These are phyloP conservation scores for Bos indicus DNA, from an alignment of 2,113 vertebrate genomes.

Conservation along the genomic window DNA sequence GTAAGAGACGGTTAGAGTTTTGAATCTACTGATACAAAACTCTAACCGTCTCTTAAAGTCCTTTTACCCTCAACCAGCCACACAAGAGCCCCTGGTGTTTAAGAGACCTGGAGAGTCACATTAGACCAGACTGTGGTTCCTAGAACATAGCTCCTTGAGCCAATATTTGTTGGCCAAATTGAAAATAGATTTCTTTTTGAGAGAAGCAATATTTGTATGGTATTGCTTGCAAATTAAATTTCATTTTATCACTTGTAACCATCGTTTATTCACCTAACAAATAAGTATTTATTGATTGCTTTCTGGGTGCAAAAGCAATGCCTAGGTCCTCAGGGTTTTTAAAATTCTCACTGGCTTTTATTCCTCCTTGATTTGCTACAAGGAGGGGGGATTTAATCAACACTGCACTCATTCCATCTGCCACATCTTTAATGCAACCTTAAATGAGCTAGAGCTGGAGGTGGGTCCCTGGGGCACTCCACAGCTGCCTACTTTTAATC, in stretches of 20 bases:
- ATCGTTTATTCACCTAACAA: not conserved
- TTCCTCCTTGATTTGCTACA: not conserved
- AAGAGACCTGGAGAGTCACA: not conserved
- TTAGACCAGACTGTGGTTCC: not conserved
- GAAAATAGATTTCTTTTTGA: not conserved
- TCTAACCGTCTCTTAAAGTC: not conserved
- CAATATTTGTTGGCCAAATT: not conserved
- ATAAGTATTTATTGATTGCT: not conserved
- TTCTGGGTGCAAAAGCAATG: not conserved
- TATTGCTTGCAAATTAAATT: not conserved
- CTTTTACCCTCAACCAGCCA: not conserved
- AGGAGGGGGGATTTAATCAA: not conserved
- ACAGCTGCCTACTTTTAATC: constrained; percentile 28
- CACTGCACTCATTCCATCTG: constrained; percentile 12
- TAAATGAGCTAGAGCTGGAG: not conserved
- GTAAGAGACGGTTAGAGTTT: not conserved
- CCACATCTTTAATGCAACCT: not conserved
- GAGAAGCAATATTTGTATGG: not conserved
- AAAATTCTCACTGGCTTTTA: not conserved
- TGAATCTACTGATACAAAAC: not conserved
- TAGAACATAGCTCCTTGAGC: not conserved
- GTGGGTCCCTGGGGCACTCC: not conserved
- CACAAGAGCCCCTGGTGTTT: not conserved
- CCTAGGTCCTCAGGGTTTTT: not conserved
- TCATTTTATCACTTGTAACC: not conserved